A percentile compares a stretch with the other conserved stretches of the same genome.
These are phyloP conservation scores for Epizoanthus scotinus DNA, from an alignment of 92 coral and sea anemone genomes.

Conservation along the genomic window DNA sequence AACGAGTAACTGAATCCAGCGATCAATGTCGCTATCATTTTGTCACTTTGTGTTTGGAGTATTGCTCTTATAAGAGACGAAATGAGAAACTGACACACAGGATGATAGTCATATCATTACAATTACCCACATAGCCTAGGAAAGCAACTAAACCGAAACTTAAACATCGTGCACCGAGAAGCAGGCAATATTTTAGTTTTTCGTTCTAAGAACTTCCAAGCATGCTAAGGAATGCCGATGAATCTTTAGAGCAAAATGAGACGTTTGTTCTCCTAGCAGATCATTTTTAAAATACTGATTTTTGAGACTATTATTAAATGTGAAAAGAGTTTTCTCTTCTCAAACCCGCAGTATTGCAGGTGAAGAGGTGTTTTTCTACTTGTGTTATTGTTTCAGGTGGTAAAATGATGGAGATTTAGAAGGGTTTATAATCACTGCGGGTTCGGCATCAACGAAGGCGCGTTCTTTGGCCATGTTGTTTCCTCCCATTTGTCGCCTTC, in stretches of 20 bases:
- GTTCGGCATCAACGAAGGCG: neutral
- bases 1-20: slow-evolving; percentile 29
- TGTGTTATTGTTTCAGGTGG: slow-evolving; percentile 1
- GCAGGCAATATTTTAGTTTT: neutral
- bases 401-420: neutral
- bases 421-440: neutral
- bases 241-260: neutral
- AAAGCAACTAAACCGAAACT: neutral
- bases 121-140: slow-evolving; percentile 19
- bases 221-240: slow-evolving; percentile 42
- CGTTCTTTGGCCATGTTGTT: neutral
- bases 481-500: neutral
- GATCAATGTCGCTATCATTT: slow-evolving; percentile 35
- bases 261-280: no score
- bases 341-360: neutral
- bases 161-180: neutral
- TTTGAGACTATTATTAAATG: neutral
- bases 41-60: slow-evolving; percentile 26
- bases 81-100: slow-evolving; percentile 14
- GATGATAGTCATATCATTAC: slow-evolving; percentile 22
- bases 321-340: neutral
- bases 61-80: slow-evolving; percentile 16
- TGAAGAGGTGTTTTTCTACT: neutral
- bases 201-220: slow-evolving; percentile 16
- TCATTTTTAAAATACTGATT: neutral